Base-by-base conservation (phyloP, 1,140 invertebrate genomes). In the Hypsibius dujardini region DNA sequence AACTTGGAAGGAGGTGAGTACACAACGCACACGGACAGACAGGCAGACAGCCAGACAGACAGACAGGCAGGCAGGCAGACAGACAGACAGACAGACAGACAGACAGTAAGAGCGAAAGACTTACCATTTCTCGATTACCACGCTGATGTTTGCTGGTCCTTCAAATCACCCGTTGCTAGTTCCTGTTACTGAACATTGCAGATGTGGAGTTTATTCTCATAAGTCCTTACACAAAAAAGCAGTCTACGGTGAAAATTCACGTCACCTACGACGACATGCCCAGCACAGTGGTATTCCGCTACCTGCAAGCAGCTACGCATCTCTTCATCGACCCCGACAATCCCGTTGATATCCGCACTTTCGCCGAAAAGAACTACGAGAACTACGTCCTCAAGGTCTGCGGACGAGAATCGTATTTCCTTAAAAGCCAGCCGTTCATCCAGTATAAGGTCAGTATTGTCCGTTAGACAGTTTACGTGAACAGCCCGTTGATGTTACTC, bases 321-420 rank as follows among this genome's bases (percentile, higher is more conserved):
- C 85, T 82, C 7, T 80, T 87, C 67, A 87, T 45, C 12, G 62
- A 67, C 62, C 62, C 62, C 12, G 87, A 77, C 84, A 84, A 70
- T 83, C 82, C 60, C 85, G 84, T 46, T 85, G 87, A 73, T 80
- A 83, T 70, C 72, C 72, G 67, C 46, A 80, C 83, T 1, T 79
- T 80, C 15, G 86, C 90, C 74, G 88, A 86, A 77, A 86, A 73
- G 2, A 71, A 70, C 1, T 46, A 69, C 1, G 70, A 76, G n/a
- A 75, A 72, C 46, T 79, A 77, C 76, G 74, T 88, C 69, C 79
- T 92, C 28, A 90, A 92, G 81, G 86, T 91, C 62, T 87, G 86
- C 77, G 90, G 90, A 0, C 83, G 86, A 73, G 88, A 92, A 76
- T 89, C 92, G 77, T 92, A 88, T 78, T 80, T 92, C 59, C 84